phyloP scores from a whole-genome alignment of 1,140 invertebrate species.

The Oreohelix idahoensis region DNA sequence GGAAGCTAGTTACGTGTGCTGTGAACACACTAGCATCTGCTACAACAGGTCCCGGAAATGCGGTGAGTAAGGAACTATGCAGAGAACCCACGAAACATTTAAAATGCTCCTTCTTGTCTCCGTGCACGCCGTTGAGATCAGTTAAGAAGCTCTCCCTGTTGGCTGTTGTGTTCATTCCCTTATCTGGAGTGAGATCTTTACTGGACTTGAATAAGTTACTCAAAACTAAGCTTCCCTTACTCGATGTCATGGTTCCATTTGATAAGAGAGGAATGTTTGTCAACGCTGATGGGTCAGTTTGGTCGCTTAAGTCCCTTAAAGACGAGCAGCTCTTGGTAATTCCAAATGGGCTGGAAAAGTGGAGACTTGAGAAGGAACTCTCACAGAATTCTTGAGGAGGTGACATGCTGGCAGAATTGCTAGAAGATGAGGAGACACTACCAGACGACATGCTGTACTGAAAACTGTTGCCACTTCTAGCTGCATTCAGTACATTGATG shows the following conservation, averaged over 20 bases:
- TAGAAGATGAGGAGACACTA: constrained; percentile 22
- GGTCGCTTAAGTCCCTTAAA: constrained; percentile 3
- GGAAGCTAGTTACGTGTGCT: constrained; percentile 35
- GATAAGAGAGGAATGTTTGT: constrained; percentile 25
- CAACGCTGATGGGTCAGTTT: not conserved
- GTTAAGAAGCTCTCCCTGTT: constrained; percentile 28
- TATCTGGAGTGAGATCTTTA: constrained; percentile 69
- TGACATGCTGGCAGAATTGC: constrained; percentile 26
- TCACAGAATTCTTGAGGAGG: constrained; percentile 25
- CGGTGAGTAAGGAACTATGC: not conserved
- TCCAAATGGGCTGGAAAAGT: constrained; percentile 1
- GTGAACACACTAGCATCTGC: not conserved
- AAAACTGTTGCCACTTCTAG: constrained; percentile 19
- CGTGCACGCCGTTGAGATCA: too few species aligned
- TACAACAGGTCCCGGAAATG: not conserved
- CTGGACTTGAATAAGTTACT: constrained; percentile 79
- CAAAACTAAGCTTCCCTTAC: constrained; percentile 26
- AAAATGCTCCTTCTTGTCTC: too few species aligned
- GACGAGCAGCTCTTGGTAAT: not conserved
- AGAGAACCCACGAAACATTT: constrained; percentile 35
- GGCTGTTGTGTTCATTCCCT: not conserved
- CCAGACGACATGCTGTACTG: constrained; percentile 29
- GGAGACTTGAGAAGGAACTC: not conserved
- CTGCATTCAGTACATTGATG: not conserved
- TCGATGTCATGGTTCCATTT: not conserved